Base-by-base conservation (phyloP, 2,888 invertebrate species). In the Thymelicus lineola region DNA sequence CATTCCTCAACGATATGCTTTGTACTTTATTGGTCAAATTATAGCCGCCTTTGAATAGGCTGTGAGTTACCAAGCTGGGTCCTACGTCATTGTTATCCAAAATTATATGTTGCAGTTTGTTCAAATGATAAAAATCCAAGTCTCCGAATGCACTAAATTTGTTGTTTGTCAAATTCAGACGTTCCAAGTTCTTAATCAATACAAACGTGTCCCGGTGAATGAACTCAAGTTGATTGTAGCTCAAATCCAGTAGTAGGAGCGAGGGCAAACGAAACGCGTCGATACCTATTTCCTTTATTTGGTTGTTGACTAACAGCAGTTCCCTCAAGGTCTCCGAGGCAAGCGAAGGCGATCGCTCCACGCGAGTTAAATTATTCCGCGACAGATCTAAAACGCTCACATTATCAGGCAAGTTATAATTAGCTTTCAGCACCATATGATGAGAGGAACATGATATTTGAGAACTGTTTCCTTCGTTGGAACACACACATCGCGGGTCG, bases 31-130 rank as follows among this genome's bases (percentile, higher is more conserved):
- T 72, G 10, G 88, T 86, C 0, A 92, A 71, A 2, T 87, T 87
- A 36, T 83, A 86, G 1, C 90, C 90, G 70, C 81, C 75, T 28
- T 88, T 85, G 68, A 92, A 91, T 14, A 92, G 70, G 70, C 86
- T 84, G 0, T 74, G 71, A 9, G 80, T 75, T 58, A 76, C 75
- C 62, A 93, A 79, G 73, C 84, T 82, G 0, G 80, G 77, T 0
- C 89, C 90, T 14, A 94, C 79, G 10, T 84, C 73, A 71, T 94
- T 94, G 70, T 89, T 82, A 67, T 93, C 89, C 17, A 94, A 76
- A 65, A 88, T 77, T 0, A 94, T 76, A 71, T 88, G 86, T 68
- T 87, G 86, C 42, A 94, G 80, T 70, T 75, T 80, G 9, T 81
- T 82, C 66, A 94, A 77, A 68, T 77, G 82, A 73, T 88, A 86